Base-by-base conservation (phyloP, 2,797 vertebrate species). In the Neosilurus hyrtlii region DNA sequence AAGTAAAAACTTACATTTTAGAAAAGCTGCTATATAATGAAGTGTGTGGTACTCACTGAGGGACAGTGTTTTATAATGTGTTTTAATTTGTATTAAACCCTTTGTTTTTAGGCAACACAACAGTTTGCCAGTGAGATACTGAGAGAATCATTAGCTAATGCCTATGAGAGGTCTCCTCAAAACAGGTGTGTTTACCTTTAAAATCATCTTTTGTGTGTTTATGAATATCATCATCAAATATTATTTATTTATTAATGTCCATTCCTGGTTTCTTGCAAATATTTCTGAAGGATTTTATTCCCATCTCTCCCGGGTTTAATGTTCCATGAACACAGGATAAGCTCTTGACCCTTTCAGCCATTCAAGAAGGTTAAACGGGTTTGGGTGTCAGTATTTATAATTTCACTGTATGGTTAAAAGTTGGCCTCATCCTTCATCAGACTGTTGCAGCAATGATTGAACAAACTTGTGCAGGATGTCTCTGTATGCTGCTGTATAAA, bases 111-210 rank as follows among this genome's bases (percentile, higher is more conserved):
- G 98, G 97, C 97, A 51, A 97, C 97, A 0, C 95, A 98, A 70
- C 97, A 99, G 93, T 96, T 99, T 90, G 94, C 96, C 91, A 98
- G 93, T 62, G 98, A 99, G 86, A 91, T 99, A 90, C 93, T 99
- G 66, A 94, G 98, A 90, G 96, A 98, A 83, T 95, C 97, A 0
- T 91, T 99, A 77, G 96, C 96, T 0, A 94, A 94, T 67, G 97
- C 96, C 0, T 96, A 94, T 76, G 93, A 95, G 90, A 95, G 95
- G 84, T 94, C 96, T 73, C 94, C 96, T 90, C 96, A 95, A 87
- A 98, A 96, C 96, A 98, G 97, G 98, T 99, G 94, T 88, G 91
- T 66, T 15, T 26, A 35, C 22, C 56, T 24, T 15, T 35, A 5
- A 8, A 43, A n/a, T 8, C 7, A 43, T 43, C 11, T 30, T 20